phyloP scores from a whole-genome alignment of 2,888 invertebrate genomes.

The Andrena chrysosceles region DNA sequence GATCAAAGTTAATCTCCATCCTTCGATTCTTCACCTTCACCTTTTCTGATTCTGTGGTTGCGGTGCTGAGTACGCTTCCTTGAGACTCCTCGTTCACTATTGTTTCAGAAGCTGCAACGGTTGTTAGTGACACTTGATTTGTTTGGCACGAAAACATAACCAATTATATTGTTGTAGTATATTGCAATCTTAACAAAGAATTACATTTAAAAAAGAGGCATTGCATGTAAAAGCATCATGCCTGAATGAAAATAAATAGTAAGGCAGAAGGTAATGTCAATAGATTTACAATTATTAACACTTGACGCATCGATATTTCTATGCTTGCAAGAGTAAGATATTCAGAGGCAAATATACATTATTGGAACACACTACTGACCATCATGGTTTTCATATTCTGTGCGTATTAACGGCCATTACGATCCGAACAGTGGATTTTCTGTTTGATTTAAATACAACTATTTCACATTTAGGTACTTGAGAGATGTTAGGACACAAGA shows the following conservation, averaged over 20 bases:
- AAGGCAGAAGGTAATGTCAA: background rate
- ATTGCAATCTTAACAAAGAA: background rate
- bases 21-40: conserved; percentile 83
- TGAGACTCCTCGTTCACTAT: conserved; percentile 92
- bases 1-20: conserved; percentile 84
- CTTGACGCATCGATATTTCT: conserved; percentile 5
- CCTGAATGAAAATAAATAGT: background rate
- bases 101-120: conserved; percentile 78
- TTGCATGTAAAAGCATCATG: background rate
- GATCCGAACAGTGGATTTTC: conserved; percentile 38
- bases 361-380: conserved; percentile 37
- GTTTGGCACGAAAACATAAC: conserved; percentile 36
- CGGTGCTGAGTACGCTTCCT: conserved; percentile 92
- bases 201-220: background rate
- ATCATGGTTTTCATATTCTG: conserved; percentile 27
- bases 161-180: conserved; percentile 20
- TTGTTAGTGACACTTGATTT: conserved; percentile 17
- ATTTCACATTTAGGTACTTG: conserved; percentile 75
- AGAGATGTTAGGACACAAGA: conserved; percentile 76
- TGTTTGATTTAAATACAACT: conserved; percentile 60
- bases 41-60: conserved; percentile 87
- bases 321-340: conserved; percentile 4
- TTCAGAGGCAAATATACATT: conserved; percentile 21
- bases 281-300: conserved; percentile 18
- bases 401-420: conserved; percentile 33